These are phyloP conservation scores for Nestor notabilis DNA, from an alignment of 2,113 vertebrate genomes.

Conservation along the genomic window DNA sequence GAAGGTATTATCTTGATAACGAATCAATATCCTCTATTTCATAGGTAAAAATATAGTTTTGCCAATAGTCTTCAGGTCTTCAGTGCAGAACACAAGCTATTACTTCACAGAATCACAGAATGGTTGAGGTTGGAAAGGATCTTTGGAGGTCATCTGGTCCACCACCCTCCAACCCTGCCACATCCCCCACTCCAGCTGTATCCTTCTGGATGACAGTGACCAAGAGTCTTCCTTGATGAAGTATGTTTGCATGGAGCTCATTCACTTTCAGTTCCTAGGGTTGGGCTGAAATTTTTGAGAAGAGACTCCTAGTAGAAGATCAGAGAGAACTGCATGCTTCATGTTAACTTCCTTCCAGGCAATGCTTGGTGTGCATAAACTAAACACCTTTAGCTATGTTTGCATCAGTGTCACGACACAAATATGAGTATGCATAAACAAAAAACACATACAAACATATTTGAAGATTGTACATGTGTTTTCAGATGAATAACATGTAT, in stretches of 20 bases:
- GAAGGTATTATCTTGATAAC: background rate
- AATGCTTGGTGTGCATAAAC: background rate
- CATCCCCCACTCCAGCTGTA: fast-evolving
- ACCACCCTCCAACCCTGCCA: background rate
- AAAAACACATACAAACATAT: background rate
- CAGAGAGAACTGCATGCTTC: background rate
- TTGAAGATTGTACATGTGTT: background rate
- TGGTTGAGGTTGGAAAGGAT: background rate
- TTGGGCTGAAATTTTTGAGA: background rate
- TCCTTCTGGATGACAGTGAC: background rate
- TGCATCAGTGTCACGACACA: background rate
- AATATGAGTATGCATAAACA: background rate
- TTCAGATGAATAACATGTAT: background rate
- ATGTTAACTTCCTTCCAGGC: background rate
- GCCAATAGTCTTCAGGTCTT: background rate
- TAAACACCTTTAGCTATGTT: background rate
- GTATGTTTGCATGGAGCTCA: background rate
- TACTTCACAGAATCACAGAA: background rate
- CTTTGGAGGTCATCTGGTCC: background rate
- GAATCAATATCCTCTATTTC: background rate
- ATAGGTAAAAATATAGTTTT: background rate
- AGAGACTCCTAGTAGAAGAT: background rate
- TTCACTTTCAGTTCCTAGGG: background rate
- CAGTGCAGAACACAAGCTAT: background rate
- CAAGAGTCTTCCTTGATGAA: background rate